Evolutionary conservation across 1,140 invertebrate genomes (phyloP), one percentile per base, ranked within the genome.

Genomic region (Ostrea edulis): DNA sequence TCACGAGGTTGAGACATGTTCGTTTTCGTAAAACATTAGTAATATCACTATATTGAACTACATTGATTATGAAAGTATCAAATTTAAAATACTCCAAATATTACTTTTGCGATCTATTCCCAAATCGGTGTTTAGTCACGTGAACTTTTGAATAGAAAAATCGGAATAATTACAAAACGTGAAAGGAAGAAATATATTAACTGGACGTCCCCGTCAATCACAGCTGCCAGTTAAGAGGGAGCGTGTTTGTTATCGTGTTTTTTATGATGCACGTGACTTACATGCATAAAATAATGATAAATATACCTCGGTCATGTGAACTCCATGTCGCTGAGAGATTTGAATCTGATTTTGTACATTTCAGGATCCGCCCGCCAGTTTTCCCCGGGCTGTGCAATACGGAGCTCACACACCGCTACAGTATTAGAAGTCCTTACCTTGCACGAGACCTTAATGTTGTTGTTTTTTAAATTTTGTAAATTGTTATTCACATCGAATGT

Each of bases 371-470:
- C 25, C 68, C 68, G 68, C 29, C 11, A 14, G 29, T 77, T 77
- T 71, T 77, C 35, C 29, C 68, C 68, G 68, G 68, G 29, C 68
- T 77, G 68, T 77, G 68, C 68, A 77, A 77, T 77, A 77, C 22
- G 29, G 68, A 77, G 29, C 22, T 77, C 22, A 29, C 29, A 77
- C 68, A 77, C 68, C 68, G 25, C 12, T 77, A 5, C 68, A 77
- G 68, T 77, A 77, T 77, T 77, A 77, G 68, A 77, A 77, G 29
- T 8, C 68, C 29, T 25, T 77, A 77, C 14, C 29, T 77, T 29
- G 68, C 68, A 77, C 68, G 14, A 14, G 14, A 29, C 29, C 22
- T 71, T 58, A 12, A 20, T 20, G n/a, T 62, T 62, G 17, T 62
- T 17, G 17, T 62, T 20, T 62, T 62, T 62, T 62, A n/a, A 17